Evolutionary conservation across 2,888 invertebrate genomes (phyloP).

Genomic region (Priocnemis perturbator): DNA sequence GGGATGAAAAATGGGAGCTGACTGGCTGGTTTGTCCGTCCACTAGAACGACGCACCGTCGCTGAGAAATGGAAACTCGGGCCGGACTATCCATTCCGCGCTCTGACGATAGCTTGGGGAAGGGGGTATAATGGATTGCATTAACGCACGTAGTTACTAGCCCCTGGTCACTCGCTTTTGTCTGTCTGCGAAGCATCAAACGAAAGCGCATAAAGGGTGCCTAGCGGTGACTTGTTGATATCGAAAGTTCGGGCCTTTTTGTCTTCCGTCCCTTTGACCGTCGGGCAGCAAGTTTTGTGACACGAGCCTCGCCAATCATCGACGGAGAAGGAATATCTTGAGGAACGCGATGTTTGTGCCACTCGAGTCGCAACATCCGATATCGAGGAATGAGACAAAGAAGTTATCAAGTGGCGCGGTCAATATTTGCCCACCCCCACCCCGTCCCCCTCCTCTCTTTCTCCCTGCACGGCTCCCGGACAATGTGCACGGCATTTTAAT

Average conservation of each 20-base stretch:
- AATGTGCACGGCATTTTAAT: conserved; percentile 41
- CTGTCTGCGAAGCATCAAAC: conserved; percentile 4
- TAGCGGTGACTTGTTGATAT: conserved; percentile 1
- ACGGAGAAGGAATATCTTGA: neutral
- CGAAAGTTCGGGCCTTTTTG: too few species aligned
- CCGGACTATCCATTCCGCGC: too few species aligned
- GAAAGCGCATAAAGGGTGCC: too few species aligned
- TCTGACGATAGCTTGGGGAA: neutral
- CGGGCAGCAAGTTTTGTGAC: neutral
- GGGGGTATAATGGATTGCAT: conserved; percentile 53
- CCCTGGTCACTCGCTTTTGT: conserved; percentile 34
- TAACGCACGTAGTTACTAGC: conserved; percentile 43
- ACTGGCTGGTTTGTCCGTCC: conserved; percentile 16
- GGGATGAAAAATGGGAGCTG: conserved; percentile 44
- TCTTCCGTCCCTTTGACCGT: neutral
- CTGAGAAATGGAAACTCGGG: too few species aligned
- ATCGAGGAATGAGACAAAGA: conserved; percentile 7
- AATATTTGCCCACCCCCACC: neutral
- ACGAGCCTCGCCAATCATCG: neutral
- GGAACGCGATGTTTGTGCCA: neutral
- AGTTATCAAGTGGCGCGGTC: conserved; percentile 6
- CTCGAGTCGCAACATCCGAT: neutral
- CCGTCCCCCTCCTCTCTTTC: conserved; percentile 19
- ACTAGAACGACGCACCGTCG: neutral
- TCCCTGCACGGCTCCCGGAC: conserved; percentile 32